Conservation (phyloP, 2,113 vertebrate genomes). For the Cyprinodon brontotheroides region DNA sequence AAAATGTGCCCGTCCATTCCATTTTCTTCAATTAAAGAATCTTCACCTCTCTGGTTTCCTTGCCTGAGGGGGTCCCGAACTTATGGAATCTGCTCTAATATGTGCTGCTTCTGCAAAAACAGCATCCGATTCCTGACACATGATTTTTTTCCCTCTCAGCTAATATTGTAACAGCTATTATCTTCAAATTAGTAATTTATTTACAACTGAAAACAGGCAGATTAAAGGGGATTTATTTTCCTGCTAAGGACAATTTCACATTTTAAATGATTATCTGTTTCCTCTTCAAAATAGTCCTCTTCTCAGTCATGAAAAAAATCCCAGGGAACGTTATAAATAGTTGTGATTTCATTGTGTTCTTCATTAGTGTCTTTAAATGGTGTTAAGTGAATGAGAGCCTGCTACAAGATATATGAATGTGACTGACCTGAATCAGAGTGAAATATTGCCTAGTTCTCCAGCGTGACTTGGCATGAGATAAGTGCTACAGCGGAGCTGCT, state of each 20-base stretch:
- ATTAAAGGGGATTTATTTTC: slow-evolving; percentile 5
- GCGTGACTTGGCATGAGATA: slow-evolving; percentile 68
- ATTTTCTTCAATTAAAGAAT: slow-evolving; percentile 44
- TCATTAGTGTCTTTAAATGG: slow-evolving; percentile 29
- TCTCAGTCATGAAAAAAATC: slow-evolving; percentile 20
- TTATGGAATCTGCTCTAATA: slow-evolving; percentile 44
- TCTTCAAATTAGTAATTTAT: slow-evolving; percentile 3
- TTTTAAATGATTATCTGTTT: slow-evolving; percentile 7
- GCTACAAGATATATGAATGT: slow-evolving; percentile 40
- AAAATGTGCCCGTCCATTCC: slow-evolving; percentile 10
- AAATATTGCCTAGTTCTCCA: slow-evolving; percentile 62
- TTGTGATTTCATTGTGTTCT: slow-evolving; percentile 24
- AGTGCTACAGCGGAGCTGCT: slow-evolving; percentile 52
- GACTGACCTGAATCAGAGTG: slow-evolving; percentile 63
- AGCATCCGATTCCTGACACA: slow-evolving; percentile 4
- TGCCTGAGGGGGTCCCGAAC: slow-evolving; percentile 28
- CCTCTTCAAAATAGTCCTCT: not conserved
- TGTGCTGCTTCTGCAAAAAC: slow-evolving; percentile 17
- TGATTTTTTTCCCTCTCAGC: not conserved
- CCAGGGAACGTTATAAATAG: slow-evolving; percentile 31
- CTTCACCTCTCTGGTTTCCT: slow-evolving; percentile 7
- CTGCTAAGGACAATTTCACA: slow-evolving; percentile 6
- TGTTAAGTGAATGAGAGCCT: not conserved
- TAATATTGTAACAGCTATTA: not conserved
- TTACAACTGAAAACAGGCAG: not conserved